Evolutionary conservation across 2,797 vertebrate genomes (phyloP).

Genomic region (Silurus lanzhouensis): DNA sequence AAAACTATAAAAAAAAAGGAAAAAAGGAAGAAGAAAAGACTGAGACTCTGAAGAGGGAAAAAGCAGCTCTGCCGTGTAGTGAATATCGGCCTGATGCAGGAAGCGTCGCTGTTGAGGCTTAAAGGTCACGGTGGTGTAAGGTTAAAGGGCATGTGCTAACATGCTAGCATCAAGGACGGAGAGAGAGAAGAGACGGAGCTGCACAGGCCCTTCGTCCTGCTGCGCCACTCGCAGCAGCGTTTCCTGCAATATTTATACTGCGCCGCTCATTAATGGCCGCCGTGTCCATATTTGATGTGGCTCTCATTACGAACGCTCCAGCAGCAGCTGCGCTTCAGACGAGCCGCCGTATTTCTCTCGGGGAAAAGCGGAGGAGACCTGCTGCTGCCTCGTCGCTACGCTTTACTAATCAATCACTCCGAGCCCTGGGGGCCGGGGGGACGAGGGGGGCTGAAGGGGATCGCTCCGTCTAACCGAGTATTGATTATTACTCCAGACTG

Average conservation of each 20-base stretch:
- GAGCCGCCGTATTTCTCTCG: not conserved
- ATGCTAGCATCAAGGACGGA: not conserved
- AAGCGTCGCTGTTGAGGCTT: not conserved
- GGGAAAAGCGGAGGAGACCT: slow-evolving; percentile 10
- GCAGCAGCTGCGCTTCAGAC: slow-evolving; percentile 19
- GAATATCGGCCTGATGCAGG: not conserved
- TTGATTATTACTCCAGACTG: slow-evolving; percentile 30
- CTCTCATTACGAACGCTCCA: slow-evolving; percentile 28
- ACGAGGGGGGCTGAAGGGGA: not conserved
- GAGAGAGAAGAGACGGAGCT: not conserved
- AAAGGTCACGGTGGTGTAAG: not conserved
- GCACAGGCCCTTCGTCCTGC: not conserved
- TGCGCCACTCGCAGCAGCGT: slow-evolving; percentile 15
- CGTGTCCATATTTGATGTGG: slow-evolving; percentile 41
- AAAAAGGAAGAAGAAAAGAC: not conserved
- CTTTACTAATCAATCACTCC: slow-evolving; percentile 25
- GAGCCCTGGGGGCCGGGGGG: not conserved
- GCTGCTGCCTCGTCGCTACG: not conserved
- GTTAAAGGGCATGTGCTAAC: not conserved
- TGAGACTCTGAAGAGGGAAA: not conserved
- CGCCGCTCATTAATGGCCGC: slow-evolving; percentile 42
- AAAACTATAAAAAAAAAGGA: not conserved
- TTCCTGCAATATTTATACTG: slow-evolving; percentile 44
- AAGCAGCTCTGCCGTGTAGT: no score
- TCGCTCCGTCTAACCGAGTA: not conserved